A percentile compares a stretch with the other conserved stretches of the same genome.
These are phyloP conservation scores for Synergus laeviventris DNA, from an alignment of 2,888 invertebrate species.

Conservation along the genomic window DNA sequence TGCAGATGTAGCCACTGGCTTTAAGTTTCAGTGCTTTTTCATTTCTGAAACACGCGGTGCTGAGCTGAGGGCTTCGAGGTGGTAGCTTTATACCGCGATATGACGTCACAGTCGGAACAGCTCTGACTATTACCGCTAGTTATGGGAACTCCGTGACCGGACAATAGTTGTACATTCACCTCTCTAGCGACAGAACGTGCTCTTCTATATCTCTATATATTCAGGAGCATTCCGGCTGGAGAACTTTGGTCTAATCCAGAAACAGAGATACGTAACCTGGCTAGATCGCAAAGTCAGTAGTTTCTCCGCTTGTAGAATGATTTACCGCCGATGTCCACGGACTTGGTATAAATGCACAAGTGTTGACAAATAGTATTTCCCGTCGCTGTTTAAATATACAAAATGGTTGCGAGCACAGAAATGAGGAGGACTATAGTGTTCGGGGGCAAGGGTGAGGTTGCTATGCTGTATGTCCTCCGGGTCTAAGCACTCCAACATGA, in stretches of 20 bases:
- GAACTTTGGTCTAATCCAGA: slow-evolving; percentile 4
- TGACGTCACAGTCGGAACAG: slow-evolving; percentile 35
- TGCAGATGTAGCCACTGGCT: slow-evolving; percentile 24
- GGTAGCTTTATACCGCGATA: slow-evolving; percentile 38
- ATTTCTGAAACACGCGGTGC: slow-evolving; percentile 27
- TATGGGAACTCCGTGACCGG: slow-evolving; percentile 63
- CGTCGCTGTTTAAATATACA: slow-evolving; percentile 61
- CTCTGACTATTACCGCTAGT: slow-evolving; percentile 55
- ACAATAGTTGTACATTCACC: slow-evolving; percentile 59
- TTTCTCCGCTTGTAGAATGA: slow-evolving; percentile 58
- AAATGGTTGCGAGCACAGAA: slow-evolving; percentile 52
- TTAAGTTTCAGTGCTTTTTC: slow-evolving; percentile 37
- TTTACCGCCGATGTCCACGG: slow-evolving; percentile 58
- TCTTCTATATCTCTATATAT: slow-evolving; percentile 42
- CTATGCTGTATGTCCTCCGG: neutral
- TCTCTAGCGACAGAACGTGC: slow-evolving; percentile 18
- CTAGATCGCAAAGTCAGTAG: slow-evolving; percentile 57
- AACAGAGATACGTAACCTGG: slow-evolving; percentile 12
- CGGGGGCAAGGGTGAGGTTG: slow-evolving; percentile 20
- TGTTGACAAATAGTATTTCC: slow-evolving; percentile 67
- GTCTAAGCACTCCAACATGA: slow-evolving; percentile 33
- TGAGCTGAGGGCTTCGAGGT: slow-evolving; percentile 12
- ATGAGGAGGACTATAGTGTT: slow-evolving; percentile 23
- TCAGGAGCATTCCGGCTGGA: slow-evolving; percentile 53
- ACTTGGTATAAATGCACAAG: slow-evolving; percentile 60